phyloP scores from a whole-genome alignment of 1,140 invertebrate genomes.

The Hydropsyche tenuis region DNA sequence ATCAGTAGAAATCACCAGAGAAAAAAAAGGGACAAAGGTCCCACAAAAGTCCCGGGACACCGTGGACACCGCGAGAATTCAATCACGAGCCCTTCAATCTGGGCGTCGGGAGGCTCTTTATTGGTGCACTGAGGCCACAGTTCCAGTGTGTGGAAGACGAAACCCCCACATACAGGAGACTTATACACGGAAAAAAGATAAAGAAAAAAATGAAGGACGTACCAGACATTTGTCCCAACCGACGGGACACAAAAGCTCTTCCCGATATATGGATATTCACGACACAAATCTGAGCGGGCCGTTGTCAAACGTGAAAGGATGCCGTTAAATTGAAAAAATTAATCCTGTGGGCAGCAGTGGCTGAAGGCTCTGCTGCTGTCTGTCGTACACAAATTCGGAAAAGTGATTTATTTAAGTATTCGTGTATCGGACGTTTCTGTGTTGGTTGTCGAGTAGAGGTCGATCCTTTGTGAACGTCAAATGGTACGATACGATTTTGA shows the following conservation, averaged over 20 bases:
- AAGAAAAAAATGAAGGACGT: no score
- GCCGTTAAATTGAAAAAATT: conserved; percentile 16
- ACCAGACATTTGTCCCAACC: conserved; percentile 3
- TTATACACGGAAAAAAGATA: no score
- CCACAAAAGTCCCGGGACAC: conserved; percentile 21
- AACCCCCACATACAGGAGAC: no score
- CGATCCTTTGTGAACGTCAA: no score
- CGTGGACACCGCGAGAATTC: conserved; percentile 47
- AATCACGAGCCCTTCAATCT: conserved; percentile 48
- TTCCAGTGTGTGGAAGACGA: no score
- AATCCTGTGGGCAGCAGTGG: no score
- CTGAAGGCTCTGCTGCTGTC: no score
- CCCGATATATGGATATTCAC: conserved; percentile 23
- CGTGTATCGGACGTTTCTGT: no score
- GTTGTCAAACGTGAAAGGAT: conserved; percentile 28
- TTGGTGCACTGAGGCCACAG: conserved; percentile 37
- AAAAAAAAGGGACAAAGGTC: conserved; percentile 3
- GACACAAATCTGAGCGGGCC: neutral
- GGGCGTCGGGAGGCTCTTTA: conserved; percentile 37
- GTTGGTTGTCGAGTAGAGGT: no score
- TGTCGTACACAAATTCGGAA: no score
- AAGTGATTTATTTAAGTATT: no score
- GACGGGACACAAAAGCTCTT: conserved; percentile 17
- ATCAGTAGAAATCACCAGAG: neutral
- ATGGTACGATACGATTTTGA: no score